Percentiles rank a stretch among this genome's conserved stretches.
phyloP scores from a whole-genome alignment of 2,113 vertebrate species.

The Sisor rabdophorus region DNA sequence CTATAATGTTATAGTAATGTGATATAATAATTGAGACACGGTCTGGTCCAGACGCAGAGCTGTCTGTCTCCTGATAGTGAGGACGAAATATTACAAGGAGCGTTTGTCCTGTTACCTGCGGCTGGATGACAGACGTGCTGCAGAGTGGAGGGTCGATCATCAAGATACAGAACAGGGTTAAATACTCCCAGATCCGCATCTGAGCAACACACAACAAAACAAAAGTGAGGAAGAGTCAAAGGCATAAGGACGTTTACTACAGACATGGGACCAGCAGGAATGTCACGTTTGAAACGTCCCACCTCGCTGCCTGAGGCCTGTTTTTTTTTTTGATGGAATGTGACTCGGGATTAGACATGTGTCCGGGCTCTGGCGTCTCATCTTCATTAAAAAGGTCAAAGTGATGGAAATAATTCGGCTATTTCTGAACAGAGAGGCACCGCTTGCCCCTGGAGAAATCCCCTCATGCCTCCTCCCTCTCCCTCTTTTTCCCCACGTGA shows the following conservation, averaged over 20 bases:
- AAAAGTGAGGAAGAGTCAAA: background rate
- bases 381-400: constrained; percentile 52
- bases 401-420: constrained; percentile 50
- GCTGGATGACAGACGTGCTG: constrained; percentile 19
- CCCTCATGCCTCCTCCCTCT: background rate
- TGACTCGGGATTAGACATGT: constrained; percentile 12
- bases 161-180: constrained; percentile 34
- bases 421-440: constrained; percentile 46
- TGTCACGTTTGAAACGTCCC: background rate
- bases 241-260: background rate
- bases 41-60: background rate
- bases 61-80: background rate
- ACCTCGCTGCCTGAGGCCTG: constrained; percentile 14
- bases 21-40: background rate
- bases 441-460: constrained; percentile 30
- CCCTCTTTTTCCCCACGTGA: constrained; percentile 14
- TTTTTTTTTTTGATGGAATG: constrained; percentile 21
- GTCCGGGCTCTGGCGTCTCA: constrained; percentile 34
- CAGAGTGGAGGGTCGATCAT: constrained; percentile 13
- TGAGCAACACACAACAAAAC: constrained; percentile 15
- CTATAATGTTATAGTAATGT: too few relatives aligned
- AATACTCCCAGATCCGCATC: constrained; percentile 39
- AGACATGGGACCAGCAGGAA: background rate
- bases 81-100: background rate
- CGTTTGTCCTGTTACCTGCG: constrained; percentile 22